Base-by-base conservation (phyloP, 2,888 invertebrate species). In the Chloroclysta siterata region DNA sequence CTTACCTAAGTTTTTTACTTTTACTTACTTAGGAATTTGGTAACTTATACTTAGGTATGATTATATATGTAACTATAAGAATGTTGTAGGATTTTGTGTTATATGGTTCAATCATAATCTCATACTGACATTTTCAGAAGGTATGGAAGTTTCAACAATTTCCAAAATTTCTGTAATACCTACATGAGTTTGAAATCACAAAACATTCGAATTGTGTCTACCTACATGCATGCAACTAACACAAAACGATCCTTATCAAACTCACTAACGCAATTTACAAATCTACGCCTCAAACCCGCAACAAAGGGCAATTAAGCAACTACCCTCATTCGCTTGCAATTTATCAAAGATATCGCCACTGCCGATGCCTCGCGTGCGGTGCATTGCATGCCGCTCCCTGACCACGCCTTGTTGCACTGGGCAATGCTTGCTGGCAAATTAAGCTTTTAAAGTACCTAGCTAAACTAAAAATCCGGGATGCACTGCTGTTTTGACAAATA, bases 201-300 rank as follows among this genome's bases (percentile, higher is more conserved):
- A 57, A 57, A 42, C 48, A 58, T 58, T 50, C 51, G 10, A 15
- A 17, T 54, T 11, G 44, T 44, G 7, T 11, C 11, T 13, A 13
- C 41, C 28, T 13, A 11, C 17, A 29, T 42, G 39, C 41, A 55
- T 56, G 55, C 47, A 56, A 56, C 55, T 13, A 50, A 50, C 50
- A 56, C 46, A 48, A 47, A 56, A 50, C 53, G 33, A 60, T 64
- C 47, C 17, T 56, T 60, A 64, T 64, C 64, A 48, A 51, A 55
- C 55, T 64, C 64, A 53, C 47, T 52, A 60, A 42, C 60, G 64
- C 60, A 56, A 56, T 64, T 64, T 56, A 64, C 64, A 64, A 64
- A 64, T 64, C 64, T 60, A 60, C 64, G 64, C 64, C 57, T 65
- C 60, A 60, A 60, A 64, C 48, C 60, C 56, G 64, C 60, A 64